Evolutionary conservation across 2,888 invertebrate species (phyloP), one percentile per base, ranked within the genome.

Genomic region (Drosophila paranaensis): DNA sequence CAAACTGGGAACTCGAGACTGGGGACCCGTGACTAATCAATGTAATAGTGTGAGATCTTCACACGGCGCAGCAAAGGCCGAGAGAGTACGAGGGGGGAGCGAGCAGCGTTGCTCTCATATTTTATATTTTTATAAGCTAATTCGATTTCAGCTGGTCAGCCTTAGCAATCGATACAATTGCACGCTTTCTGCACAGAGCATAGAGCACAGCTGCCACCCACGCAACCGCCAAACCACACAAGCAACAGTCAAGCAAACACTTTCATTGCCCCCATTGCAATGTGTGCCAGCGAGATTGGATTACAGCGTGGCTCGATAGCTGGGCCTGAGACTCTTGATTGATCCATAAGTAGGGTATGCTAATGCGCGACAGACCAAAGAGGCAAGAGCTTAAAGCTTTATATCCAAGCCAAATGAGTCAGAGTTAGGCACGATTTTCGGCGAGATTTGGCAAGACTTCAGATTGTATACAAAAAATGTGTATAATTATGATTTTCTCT

Each of bases 1-100:
- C 50, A 37, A 37, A n/a, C 39, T 54, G 39, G 54, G 13, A 11
- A 20, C 51, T 64, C 51, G 20, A 58, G 14, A 42, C 60, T 43
- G 42, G 60, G 60, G 37, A 74, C 66, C 79, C 81, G 82, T 88
- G 90, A 91, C 91, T 90, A 91, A 90, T 90, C 90, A 90, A 89
- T 75, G 83, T 79, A 89, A 89, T 73, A 77, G 89, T 90, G 89
- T 82, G 76, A 81, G 89, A 83, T 87, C 88, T 82, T 73, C 71
- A 68, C 74, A 74, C 71, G 68, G 56, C 60, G 61, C 77, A 61
- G 20, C 25, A n/a, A 10, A 39, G 51, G 57, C 39, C 51, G 46
- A 43, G 37, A 57, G 43, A 57, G 55, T 37, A 37, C n/a, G 9
- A 51, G 33, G 9, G 25, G 39, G 25, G 27, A 27, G 27, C 27